A percentile compares a stretch with the other conserved stretches of the same genome.
phyloP scores from a whole-genome alignment of 2,797 vertebrate species.

The Sebastiscus tertius region DNA sequence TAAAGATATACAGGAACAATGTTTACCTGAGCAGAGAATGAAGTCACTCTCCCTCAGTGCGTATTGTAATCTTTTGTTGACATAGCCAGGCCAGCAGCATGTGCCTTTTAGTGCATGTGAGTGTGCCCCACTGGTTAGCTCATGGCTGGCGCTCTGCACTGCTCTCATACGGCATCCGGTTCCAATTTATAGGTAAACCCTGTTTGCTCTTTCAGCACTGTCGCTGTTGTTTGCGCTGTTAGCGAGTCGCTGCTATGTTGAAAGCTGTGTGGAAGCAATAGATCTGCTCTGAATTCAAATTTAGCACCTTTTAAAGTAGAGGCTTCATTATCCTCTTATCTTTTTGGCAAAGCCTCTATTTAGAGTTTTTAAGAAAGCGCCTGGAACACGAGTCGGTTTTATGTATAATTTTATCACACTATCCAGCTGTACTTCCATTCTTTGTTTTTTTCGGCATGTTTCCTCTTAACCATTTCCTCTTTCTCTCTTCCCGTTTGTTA shows the following conservation, averaged over 20 bases:
- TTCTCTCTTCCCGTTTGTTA: constrained; percentile 30
- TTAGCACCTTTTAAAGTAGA: not conserved
- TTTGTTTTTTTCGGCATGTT: constrained; percentile 7
- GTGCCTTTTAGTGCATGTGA: not conserved
- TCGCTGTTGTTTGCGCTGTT: not conserved
- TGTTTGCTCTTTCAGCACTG: not conserved
- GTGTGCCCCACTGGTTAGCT: not conserved
- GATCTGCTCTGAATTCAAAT: not conserved
- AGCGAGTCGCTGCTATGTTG: not conserved
- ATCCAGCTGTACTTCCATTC: constrained; percentile 14
- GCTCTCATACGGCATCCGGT: not conserved
- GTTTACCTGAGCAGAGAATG: not conserved
- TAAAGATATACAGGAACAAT: not conserved
- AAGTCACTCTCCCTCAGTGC: not conserved
- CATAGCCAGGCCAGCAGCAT: not conserved
- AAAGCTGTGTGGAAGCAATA: not conserved
- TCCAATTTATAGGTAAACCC: not conserved
- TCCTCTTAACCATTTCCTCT: constrained; percentile 64
- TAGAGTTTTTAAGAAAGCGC: not conserved
- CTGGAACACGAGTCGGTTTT: not conserved
- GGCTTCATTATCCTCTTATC: not conserved
- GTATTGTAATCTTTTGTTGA: not conserved
- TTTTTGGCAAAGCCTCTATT: not conserved
- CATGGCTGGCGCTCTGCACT: not conserved
- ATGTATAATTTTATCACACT: not conserved